Percentiles rank a stretch among this genome's conserved stretches.
Conservation (phyloP, 2,113 vertebrate species). For the Ardeotis arabs region DNA sequence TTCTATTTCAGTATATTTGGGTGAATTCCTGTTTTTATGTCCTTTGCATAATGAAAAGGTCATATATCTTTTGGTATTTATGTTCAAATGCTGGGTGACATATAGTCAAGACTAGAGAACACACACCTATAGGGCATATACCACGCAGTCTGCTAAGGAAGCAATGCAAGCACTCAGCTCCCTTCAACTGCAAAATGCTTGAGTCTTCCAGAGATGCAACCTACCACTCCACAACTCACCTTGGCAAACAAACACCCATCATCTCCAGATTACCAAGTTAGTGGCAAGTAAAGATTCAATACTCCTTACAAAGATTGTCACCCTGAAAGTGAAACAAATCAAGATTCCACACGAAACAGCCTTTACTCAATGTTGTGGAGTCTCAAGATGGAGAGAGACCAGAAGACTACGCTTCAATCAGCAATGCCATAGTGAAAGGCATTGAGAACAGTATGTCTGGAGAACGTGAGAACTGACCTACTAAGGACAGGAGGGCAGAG, state of each 20-base stretch:
- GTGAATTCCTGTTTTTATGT: not conserved
- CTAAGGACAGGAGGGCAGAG: not conserved
- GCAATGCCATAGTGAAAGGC: not conserved
- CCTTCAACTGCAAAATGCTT: not conserved
- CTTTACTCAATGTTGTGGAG: not conserved
- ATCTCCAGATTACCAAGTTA: not conserved
- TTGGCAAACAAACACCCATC: not conserved
- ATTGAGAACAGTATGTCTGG: accelerated
- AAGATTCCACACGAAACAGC: not conserved
- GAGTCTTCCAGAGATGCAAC: not conserved
- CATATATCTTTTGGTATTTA: not conserved
- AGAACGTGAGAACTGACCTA: not conserved
- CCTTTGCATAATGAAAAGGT: not conserved
- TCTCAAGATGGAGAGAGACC: not conserved
- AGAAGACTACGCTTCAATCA: not conserved
- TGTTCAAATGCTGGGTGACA: not conserved
- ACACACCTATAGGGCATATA: not conserved
- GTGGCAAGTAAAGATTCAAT: not conserved
- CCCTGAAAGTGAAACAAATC: not conserved
- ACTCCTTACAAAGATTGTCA: not conserved
- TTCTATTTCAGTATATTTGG: not conserved
- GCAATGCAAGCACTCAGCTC: not conserved
- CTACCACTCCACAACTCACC: not conserved
- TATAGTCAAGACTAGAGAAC: not conserved
- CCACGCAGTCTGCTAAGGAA: not conserved